A percentile compares a stretch with the other conserved stretches of the same genome.
These are phyloP conservation scores for Hyaena hyaena DNA, from an alignment of 2,113 vertebrate species.

Conservation along the genomic window DNA sequence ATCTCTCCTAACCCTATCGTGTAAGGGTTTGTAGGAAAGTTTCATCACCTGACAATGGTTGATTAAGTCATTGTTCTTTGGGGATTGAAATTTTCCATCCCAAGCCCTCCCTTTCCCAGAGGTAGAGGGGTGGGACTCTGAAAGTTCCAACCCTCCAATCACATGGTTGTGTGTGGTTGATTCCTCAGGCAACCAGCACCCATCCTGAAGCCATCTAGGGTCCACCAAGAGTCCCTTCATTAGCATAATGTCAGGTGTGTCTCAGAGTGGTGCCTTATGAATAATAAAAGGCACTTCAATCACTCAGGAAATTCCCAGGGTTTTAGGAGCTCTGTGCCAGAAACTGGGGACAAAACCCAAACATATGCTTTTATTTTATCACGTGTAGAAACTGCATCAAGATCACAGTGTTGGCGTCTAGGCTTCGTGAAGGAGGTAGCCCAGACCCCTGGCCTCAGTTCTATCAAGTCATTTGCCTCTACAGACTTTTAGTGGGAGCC, in stretches of 20 bases:
- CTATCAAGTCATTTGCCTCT: background rate
- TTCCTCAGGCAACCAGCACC: background rate
- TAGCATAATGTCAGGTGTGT: background rate
- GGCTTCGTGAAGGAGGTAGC: background rate
- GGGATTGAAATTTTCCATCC: background rate
- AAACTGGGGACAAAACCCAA: background rate
- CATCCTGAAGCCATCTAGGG: background rate
- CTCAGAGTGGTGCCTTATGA: background rate
- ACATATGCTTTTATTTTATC: background rate
- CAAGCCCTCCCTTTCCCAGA: background rate
- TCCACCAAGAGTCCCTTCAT: background rate
- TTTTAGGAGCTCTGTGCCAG: background rate
- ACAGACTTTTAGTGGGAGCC: background rate
- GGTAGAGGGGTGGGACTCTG: background rate
- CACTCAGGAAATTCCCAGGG: background rate
- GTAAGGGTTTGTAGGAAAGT: background rate
- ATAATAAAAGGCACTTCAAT: background rate
- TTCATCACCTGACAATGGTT: background rate
- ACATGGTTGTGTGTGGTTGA: background rate
- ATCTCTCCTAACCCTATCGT: background rate
- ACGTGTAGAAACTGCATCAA: background rate
- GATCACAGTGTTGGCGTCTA: background rate
- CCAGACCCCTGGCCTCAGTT: background rate
- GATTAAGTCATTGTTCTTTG: background rate
- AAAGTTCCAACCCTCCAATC: background rate